A percentile compares a stretch with the other conserved stretches of the same genome.
Evolutionary conservation across 2,797 vertebrate species (phyloP).

Genomic region (Danio jaintianensis): DNA sequence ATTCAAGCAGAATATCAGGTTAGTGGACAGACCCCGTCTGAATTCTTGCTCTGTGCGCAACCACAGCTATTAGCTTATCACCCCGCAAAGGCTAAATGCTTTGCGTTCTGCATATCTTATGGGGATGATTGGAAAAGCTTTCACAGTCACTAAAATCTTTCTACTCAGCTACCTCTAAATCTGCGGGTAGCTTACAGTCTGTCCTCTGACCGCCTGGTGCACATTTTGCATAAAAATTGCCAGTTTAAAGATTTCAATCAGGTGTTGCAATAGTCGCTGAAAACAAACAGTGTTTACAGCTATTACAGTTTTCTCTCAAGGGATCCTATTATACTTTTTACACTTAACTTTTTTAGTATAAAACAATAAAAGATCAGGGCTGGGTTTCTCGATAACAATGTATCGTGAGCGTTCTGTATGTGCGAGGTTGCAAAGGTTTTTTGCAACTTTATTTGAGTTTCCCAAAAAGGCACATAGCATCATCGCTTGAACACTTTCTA

Average conservation of each 20-base stretch:
- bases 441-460: too few species aligned
- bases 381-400: too few species aligned
- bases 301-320: neutral
- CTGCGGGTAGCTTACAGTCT: neutral
- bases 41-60: conserved; percentile 69
- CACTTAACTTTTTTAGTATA: too few species aligned
- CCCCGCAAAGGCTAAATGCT: conserved; percentile 63
- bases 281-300: neutral
- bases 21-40: conserved; percentile 51
- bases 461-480: too few species aligned
- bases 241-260: neutral
- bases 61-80: conserved; percentile 70
- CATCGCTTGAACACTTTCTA: too few species aligned
- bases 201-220: neutral
- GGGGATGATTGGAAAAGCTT: conserved; percentile 54
- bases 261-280: neutral
- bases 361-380: too few species aligned
- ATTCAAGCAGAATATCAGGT: conserved; percentile 48
- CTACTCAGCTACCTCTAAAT: neutral
- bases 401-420: too few species aligned
- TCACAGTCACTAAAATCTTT: neutral
- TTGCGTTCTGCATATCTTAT: conserved; percentile 66
- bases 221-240: conserved; percentile 27
- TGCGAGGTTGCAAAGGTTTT: too few species aligned
- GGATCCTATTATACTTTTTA: too few species aligned